Conservation (phyloP, 2,888 invertebrate genomes). For the Gymnocheta viridis region DNA sequence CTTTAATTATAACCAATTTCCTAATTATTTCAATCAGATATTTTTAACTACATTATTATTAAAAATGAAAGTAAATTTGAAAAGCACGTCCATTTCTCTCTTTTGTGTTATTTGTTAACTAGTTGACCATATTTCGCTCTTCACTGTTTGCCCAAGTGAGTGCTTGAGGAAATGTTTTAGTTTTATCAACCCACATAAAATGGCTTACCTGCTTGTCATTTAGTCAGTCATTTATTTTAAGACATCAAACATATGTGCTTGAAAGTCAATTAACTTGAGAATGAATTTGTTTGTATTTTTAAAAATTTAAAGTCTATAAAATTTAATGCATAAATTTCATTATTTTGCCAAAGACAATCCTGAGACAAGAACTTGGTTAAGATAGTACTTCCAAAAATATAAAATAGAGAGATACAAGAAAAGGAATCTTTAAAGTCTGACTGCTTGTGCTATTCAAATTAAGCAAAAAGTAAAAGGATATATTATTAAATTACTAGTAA, state of each 20-base stretch:
- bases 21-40: too few species aligned
- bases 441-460: conserved; percentile 7
- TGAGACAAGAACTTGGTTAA: conserved; percentile 26
- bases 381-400: conserved; percentile 15
- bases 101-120: too few species aligned
- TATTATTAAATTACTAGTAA: conserved; percentile 61
- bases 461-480: conserved; percentile 30
- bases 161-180: neutral
- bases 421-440: conserved; percentile 7
- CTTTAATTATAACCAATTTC: too few species aligned
- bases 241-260: conserved; percentile 46
- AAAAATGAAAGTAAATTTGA: too few species aligned
- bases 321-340: conserved; percentile 66
- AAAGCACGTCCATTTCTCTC: too few species aligned
- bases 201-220: neutral
- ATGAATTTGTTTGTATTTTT: neutral
- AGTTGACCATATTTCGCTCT: neutral
- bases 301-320: conserved; percentile 50
- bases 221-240: conserved; percentile 25
- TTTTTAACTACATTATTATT: too few species aligned
- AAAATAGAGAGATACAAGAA: conserved; percentile 16
- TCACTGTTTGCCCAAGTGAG: conserved; percentile 5
- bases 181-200: neutral
- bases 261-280: conserved; percentile 32
- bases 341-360: conserved; percentile 53